Conservation (phyloP, 1,140 invertebrate genomes). For the Schlechtendalia chinensis region DNA sequence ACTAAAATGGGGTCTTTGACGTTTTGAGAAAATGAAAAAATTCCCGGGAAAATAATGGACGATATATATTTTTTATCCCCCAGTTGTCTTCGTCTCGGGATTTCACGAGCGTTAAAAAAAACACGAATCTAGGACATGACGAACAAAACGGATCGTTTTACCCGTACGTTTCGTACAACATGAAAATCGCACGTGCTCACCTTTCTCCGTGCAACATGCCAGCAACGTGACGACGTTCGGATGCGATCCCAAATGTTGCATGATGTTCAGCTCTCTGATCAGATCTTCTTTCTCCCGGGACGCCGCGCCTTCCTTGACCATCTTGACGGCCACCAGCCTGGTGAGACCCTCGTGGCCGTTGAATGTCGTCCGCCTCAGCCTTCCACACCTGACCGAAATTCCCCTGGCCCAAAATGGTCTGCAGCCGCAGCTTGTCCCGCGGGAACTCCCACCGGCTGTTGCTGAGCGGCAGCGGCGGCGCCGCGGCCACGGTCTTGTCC, state of each 20-base stretch:
- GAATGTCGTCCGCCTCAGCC: slow-evolving; percentile 75
- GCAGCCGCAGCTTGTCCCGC: slow-evolving; percentile 71
- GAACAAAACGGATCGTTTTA: no score
- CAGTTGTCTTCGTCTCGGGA: no score
- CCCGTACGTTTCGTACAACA: no score
- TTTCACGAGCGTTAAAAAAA: no score
- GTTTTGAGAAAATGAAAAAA: no score
- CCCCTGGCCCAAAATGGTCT: slow-evolving; percentile 76
- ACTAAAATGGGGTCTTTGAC: no score
- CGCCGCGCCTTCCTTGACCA: slow-evolving; percentile 71
- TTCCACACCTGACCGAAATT: slow-evolving; percentile 85
- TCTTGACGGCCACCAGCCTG: slow-evolving; percentile 77
- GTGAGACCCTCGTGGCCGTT: slow-evolving; percentile 74
- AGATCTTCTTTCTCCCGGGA: slow-evolving; percentile 76
- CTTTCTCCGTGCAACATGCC: slow-evolving; percentile 79
- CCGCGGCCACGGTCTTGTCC: slow-evolving; percentile 56
- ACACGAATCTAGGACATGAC: no score
- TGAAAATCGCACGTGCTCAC: slow-evolving; percentile 58
- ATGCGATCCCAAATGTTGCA: slow-evolving; percentile 81
- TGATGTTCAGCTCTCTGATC: slow-evolving; percentile 73
- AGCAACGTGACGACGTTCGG: slow-evolving; percentile 82
- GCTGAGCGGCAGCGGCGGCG: slow-evolving; percentile 61
- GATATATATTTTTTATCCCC: no score
- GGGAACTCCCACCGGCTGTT: slow-evolving; percentile 71
- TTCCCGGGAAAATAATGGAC: no score